Conservation (phyloP, 2,888 invertebrate genomes). For the Iselma pallidipennis region DNA sequence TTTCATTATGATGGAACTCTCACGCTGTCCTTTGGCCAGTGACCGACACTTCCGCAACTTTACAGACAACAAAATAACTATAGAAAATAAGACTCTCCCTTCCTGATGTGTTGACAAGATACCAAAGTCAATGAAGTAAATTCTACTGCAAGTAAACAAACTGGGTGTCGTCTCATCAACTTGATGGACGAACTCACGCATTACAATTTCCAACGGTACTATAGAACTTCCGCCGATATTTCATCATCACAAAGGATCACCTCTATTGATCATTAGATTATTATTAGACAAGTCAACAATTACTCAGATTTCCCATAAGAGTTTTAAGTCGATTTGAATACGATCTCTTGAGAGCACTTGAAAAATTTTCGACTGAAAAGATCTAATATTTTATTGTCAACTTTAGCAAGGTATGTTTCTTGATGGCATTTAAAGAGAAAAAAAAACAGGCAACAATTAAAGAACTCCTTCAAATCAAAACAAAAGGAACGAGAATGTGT, state of each 20-base stretch:
- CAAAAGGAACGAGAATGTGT: constrained; percentile 38
- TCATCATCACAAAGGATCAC: neutral
- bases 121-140: neutral
- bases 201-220: neutral
- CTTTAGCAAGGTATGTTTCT: too few species aligned
- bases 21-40: constrained; percentile 46
- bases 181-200: too few species aligned
- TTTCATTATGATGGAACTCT: constrained; percentile 21
- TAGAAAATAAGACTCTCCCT: constrained; percentile 37
- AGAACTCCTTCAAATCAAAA: constrained; percentile 36
- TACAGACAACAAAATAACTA: constrained; percentile 36
- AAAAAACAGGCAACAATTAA: constrained; percentile 34
- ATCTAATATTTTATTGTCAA: too few species aligned
- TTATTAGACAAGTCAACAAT: too few species aligned
- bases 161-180: neutral
- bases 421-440: too few species aligned
- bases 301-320: too few species aligned
- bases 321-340: too few species aligned
- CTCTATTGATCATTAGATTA: too few species aligned
- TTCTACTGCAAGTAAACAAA: neutral
- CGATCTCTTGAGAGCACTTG: too few species aligned
- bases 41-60: constrained; percentile 44
- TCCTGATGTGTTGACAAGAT: constrained; percentile 42
- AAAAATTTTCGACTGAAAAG: too few species aligned
- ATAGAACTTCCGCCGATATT: neutral